A percentile compares a stretch with the other conserved stretches of the same genome.
These are phyloP conservation scores for Silurus glanis DNA, from an alignment of 2,113 vertebrate species.

Conservation along the genomic window DNA sequence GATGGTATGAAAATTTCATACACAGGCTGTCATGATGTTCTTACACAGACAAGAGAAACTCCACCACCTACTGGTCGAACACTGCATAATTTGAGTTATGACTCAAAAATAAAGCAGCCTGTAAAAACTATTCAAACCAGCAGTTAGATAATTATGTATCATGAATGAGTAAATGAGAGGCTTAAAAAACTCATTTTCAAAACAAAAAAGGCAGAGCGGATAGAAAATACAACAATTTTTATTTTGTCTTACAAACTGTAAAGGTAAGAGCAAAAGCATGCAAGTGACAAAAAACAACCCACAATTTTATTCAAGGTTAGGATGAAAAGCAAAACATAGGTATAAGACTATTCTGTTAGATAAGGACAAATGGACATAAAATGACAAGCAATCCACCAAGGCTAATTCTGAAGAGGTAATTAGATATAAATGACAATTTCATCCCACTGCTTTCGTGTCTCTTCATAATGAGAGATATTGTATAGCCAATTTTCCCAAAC, in stretches of 20 bases:
- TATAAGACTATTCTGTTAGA: constrained; percentile 39
- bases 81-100: too few relatives aligned
- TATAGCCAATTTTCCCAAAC: constrained; percentile 15
- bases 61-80: background rate
- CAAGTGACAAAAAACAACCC: constrained; percentile 41
- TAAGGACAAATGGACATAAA: constrained; percentile 20
- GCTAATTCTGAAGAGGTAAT: constrained; percentile 27
- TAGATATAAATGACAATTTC: background rate
- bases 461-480: background rate
- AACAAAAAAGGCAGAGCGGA: background rate
- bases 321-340: constrained; percentile 33
- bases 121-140: background rate
- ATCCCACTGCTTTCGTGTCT: background rate
- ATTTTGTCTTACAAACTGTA: constrained; percentile 48
- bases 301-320: constrained; percentile 29
- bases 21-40: background rate
- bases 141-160: background rate
- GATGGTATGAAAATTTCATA: background rate
- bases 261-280: constrained; percentile 50
- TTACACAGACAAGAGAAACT: background rate
- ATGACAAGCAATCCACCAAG: constrained; percentile 5
- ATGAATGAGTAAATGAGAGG: background rate
- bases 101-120: background rate
- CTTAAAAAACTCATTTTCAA: background rate
- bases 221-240: constrained; percentile 54